phyloP scores from a whole-genome alignment of 2,888 invertebrate species.

The Lumbricus terrestris region DNA sequence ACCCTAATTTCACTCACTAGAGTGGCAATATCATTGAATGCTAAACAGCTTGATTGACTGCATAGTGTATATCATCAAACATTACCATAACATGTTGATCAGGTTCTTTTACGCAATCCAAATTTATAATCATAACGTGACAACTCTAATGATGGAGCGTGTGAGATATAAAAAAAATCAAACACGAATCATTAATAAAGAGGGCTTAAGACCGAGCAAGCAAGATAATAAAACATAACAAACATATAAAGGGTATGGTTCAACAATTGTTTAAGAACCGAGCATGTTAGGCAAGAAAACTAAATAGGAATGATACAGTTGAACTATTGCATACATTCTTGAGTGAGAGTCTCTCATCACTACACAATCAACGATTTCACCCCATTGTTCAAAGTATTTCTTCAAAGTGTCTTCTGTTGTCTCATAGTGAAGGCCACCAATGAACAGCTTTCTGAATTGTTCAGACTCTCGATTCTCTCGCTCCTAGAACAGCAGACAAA shows the following conservation, averaged over 20 bases:
- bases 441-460: constrained; percentile 78
- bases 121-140: neutral
- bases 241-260: no score
- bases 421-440: constrained; percentile 88
- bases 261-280: neutral
- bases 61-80: neutral
- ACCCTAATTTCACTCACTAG: no score
- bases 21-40: no score
- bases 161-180: no score
- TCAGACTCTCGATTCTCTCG: constrained; percentile 26
- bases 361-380: constrained; percentile 67
- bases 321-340: constrained; percentile 31
- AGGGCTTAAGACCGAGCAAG: no score
- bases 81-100: neutral
- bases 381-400: constrained; percentile 92
- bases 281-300: neutral
- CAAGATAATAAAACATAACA: no score
- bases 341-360: constrained; percentile 45
- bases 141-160: neutral
- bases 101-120: neutral
- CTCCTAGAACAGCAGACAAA: neutral
- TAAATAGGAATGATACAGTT: neutral
- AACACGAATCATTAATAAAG: no score
- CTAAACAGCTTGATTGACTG: no score
- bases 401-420: constrained; percentile 88